Conservation (phyloP, 1,140 invertebrate species). For the Drosophila pruinosa region DNA sequence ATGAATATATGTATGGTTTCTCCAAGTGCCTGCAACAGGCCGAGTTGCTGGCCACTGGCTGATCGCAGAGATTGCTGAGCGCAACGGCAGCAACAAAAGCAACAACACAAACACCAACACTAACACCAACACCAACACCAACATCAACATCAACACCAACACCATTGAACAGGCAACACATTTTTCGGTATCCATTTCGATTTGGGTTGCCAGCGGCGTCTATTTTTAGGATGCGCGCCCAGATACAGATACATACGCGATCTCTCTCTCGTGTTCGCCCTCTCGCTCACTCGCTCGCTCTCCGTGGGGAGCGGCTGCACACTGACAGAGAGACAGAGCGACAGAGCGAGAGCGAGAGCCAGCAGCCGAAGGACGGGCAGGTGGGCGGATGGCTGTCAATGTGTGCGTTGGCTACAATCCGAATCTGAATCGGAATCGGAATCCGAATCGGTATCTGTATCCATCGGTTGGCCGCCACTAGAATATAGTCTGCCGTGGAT, state of each 20-base stretch:
- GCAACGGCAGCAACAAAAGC: not conserved
- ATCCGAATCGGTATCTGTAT: slow-evolving; percentile 70
- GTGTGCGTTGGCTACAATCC: not conserved
- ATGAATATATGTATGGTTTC: slow-evolving; percentile 7
- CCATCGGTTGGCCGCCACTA: slow-evolving; percentile 53
- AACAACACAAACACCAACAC: not conserved
- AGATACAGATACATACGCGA: slow-evolving; percentile 60
- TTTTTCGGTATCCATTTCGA: slow-evolving; percentile 77
- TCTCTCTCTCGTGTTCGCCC: not conserved
- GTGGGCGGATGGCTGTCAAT: slow-evolving; percentile 50
- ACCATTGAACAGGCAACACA: slow-evolving; percentile 18
- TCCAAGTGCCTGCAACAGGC: slow-evolving; percentile 41
- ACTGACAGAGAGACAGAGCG: too few relatives aligned
- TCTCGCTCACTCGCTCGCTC: not conserved
- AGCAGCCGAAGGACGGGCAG: slow-evolving; percentile 63
- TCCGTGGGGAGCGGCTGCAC: not conserved
- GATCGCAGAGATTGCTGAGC: slow-evolving; percentile 7
- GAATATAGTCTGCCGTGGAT: slow-evolving; percentile 83
- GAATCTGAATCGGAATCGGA: slow-evolving; percentile 35
- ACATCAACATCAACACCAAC: slow-evolving; percentile 3
- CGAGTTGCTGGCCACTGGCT: slow-evolving; percentile 5
- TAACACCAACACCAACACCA: not conserved
- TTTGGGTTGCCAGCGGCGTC: slow-evolving; percentile 58
- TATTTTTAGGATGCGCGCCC: slow-evolving; percentile 70
- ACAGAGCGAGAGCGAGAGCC: not conserved